Evolutionary conservation across 2,113 vertebrate species (phyloP).

Genomic region (Amblyopsis rosae): DNA sequence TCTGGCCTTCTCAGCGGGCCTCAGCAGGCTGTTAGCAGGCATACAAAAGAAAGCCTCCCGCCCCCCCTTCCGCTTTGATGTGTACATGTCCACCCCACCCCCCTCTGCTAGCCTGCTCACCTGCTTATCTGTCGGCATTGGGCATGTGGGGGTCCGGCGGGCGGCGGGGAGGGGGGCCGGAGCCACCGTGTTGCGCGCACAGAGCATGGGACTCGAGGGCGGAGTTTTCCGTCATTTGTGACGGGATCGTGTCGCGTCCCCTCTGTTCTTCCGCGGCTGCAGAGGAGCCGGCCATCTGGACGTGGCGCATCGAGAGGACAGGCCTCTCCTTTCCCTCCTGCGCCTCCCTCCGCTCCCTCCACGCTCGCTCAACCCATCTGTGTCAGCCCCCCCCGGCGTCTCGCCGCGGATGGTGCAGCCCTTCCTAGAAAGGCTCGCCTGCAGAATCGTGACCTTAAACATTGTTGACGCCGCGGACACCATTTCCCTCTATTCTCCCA

Average conservation of each 20-base stretch:
- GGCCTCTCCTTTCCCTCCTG: constrained; percentile 4
- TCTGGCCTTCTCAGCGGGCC: constrained; percentile 39
- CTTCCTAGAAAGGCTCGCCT: background rate
- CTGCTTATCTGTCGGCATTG: constrained; percentile 1
- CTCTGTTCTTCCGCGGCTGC: constrained; percentile 24
- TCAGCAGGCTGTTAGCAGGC: constrained; percentile 38
- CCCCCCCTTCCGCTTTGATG: constrained; percentile 1
- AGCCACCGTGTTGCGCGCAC: constrained; percentile 11
- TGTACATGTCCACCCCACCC: background rate
- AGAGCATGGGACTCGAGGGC: constrained; percentile 13
- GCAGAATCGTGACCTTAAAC: background rate
- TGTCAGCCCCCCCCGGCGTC: background rate
- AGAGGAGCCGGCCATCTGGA: constrained; percentile 49
- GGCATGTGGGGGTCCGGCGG: background rate
- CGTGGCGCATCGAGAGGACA: constrained; percentile 18
- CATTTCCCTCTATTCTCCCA: too few relatives aligned
- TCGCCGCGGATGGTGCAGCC: background rate
- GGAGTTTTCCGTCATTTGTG: constrained; percentile 16
- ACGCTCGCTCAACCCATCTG: constrained; percentile 4
- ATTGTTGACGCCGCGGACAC: background rate
- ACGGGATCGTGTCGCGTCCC: constrained; percentile 17
- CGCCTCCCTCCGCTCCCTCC: too few relatives aligned
- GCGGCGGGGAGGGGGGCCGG: background rate
- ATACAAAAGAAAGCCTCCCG: constrained; percentile 30
- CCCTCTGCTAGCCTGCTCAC: background rate